These are phyloP conservation scores for Crossaster papposus DNA, from an alignment of 53 echinoderm and acorn worm species.

Conservation along the genomic window DNA sequence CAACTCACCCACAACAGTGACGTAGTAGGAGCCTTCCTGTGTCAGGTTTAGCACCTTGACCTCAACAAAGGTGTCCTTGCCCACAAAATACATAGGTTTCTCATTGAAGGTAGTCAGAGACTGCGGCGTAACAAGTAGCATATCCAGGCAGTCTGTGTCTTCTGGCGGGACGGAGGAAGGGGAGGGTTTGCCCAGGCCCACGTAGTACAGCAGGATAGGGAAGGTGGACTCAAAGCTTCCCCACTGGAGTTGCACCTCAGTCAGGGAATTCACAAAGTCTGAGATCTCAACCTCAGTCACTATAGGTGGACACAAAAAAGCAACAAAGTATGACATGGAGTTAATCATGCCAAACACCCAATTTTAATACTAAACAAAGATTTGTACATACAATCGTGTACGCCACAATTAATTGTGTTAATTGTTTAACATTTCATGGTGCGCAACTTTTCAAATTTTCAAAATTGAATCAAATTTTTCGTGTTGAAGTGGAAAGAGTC, in stretches of 20 bases:
- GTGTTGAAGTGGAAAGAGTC: not conserved
- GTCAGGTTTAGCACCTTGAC: conserved; percentile 33
- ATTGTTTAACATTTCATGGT: not conserved
- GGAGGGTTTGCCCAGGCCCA: conserved; percentile 46
- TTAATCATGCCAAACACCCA: not conserved
- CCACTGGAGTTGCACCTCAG: conserved; percentile 51
- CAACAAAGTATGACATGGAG: not conserved
- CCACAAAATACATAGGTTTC: conserved; percentile 31
- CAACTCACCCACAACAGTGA: conserved; percentile 51
- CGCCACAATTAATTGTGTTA: not conserved
- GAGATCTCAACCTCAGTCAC: conserved; percentile 32
- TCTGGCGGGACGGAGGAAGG: conserved; percentile 1
- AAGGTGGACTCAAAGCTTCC: conserved; percentile 42
- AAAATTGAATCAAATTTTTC: too few relatives aligned
- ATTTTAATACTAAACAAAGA: too few relatives aligned
- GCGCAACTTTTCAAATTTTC: too few relatives aligned
- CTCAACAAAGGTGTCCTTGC: conserved; percentile 51
- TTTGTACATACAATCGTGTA: too few relatives aligned
- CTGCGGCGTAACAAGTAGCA: conserved; percentile 1
- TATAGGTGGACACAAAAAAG: not conserved
- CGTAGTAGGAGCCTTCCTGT: conserved; percentile 37
- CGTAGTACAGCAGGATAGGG: conserved; percentile 58
- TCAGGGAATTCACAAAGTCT: conserved; percentile 44
- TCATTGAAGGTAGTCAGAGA: conserved; percentile 31
- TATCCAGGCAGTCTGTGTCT: conserved; percentile 44